Percentiles rank a stretch among this genome's conserved stretches.
Conservation (phyloP, 2,113 vertebrate genomes). For the Crotalus tigris region DNA sequence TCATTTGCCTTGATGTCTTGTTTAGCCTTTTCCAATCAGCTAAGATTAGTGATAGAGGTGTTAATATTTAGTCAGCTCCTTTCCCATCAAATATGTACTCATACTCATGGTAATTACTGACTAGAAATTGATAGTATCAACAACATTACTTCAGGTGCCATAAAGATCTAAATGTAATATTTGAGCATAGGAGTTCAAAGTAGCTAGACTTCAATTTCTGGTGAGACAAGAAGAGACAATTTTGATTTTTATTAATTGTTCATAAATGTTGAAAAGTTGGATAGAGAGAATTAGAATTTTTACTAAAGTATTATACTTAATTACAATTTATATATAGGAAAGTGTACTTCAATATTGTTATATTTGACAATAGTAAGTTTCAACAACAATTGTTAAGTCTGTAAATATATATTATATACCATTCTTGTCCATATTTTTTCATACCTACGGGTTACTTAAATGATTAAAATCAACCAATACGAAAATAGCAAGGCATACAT, state of each 20-base stretch:
- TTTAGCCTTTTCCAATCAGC: conserved; percentile 63
- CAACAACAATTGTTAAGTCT: neutral
- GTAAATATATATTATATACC: neutral
- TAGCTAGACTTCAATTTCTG: neutral
- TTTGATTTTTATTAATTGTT: neutral
- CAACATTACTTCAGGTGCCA: neutral
- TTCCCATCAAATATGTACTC: conserved; percentile 61
- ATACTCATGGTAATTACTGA: conserved; percentile 48
- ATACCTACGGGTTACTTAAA: neutral
- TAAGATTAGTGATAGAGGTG: conserved; percentile 62
- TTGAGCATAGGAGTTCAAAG: neutral
- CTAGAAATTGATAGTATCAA: conserved; percentile 34
- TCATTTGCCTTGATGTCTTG: conserved; percentile 60
- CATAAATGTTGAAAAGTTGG: neutral
- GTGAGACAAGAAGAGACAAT: no score
- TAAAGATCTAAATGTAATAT: neutral
- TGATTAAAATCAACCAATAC: neutral
- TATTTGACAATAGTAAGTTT: neutral
- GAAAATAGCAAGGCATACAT: neutral
- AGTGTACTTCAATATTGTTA: neutral
- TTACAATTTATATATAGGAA: neutral
- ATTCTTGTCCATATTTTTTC: neutral
- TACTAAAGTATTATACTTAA: neutral
- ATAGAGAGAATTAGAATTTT: neutral
- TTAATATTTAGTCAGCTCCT: conserved; percentile 72